Evolutionary conservation across 1,140 invertebrate genomes (phyloP).

Genomic region (Aphaenogaster ashmeadi): DNA sequence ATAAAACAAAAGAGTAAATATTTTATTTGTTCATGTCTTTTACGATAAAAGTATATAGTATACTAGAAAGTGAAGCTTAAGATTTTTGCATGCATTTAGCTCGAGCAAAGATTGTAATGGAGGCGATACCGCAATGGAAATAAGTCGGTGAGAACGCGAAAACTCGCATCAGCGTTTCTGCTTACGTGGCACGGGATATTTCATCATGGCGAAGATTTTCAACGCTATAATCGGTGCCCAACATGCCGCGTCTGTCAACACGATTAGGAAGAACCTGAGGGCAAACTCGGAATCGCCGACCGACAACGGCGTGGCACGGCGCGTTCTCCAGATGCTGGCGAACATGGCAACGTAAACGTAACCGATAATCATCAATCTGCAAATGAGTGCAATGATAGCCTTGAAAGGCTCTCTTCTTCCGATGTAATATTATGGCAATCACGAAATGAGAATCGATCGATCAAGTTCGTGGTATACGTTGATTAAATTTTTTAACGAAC

Average conservation of each 20-base stretch:
- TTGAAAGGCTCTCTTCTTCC: conserved; percentile 22
- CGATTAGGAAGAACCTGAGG: conserved; percentile 92
- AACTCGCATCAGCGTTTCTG: conserved; percentile 21
- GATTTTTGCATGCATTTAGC: background rate
- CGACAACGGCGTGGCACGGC: conserved; percentile 89
- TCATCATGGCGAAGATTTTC: conserved; percentile 90
- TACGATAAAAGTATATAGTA: background rate
- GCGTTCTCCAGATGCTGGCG: conserved; percentile 89
- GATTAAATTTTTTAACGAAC: conserved; percentile 42
- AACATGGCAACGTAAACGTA: conserved; percentile 90
- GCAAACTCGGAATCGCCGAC: conserved; percentile 91
- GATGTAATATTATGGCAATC: conserved; percentile 40
- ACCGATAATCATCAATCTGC: conserved; percentile 89
- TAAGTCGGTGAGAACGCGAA: conserved; percentile 4
- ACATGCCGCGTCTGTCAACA: conserved; percentile 91
- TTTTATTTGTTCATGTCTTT: background rate
- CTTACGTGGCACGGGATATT: conserved; percentile 83
- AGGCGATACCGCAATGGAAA: background rate
- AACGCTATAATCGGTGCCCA: conserved; percentile 92
- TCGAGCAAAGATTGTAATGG: background rate
- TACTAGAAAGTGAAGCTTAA: background rate
- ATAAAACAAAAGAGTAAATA: background rate
- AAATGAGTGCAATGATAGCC: conserved; percentile 69
- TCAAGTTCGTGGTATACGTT: conserved; percentile 25
- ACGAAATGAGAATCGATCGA: conserved; percentile 40